phyloP scores from a whole-genome alignment of 1,140 invertebrate species.

The Drosophila azteca region DNA sequence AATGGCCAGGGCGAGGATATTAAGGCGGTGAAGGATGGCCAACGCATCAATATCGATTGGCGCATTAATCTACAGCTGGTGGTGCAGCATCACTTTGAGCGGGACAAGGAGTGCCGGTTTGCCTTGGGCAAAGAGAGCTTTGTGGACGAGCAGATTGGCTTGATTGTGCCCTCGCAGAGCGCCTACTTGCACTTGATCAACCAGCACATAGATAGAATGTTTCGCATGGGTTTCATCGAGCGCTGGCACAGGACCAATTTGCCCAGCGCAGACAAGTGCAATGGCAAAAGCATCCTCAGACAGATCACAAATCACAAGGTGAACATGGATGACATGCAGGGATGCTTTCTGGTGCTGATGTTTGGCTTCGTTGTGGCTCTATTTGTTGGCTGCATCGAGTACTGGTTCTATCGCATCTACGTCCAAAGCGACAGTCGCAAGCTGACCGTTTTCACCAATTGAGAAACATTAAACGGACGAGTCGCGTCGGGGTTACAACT shows the following conservation, averaged over 20 bases:
- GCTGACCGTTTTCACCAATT: conserved; percentile 49
- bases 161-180: conserved; percentile 89
- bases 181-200: conserved; percentile 89
- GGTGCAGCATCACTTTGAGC: conserved; percentile 77
- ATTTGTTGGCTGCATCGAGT: conserved; percentile 51
- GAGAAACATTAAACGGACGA: conserved; percentile 23
- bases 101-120: conserved; percentile 76
- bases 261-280: conserved; percentile 91
- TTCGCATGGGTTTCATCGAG: conserved; percentile 92
- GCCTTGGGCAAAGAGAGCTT: conserved; percentile 87
- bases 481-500: conserved; percentile 29
- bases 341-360: conserved; percentile 84
- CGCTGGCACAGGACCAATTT: conserved; percentile 92
- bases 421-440: conserved; percentile 36
- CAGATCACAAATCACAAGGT: conserved; percentile 93
- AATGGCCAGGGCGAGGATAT: conserved; percentile 85
- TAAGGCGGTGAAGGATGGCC: conserved; percentile 86
- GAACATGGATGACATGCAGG: conserved; percentile 94
- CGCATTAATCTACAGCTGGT: conserved; percentile 88
- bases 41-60: conserved; percentile 93
- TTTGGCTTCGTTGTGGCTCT: conserved; percentile 63
- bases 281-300: conserved; percentile 84
- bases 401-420: conserved; percentile 59
- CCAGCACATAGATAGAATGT: conserved; percentile 89
- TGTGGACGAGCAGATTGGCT: conserved; percentile 90